phyloP scores from a whole-genome alignment of 2,113 vertebrate species.

The Cephalopholis sonnerati region DNA sequence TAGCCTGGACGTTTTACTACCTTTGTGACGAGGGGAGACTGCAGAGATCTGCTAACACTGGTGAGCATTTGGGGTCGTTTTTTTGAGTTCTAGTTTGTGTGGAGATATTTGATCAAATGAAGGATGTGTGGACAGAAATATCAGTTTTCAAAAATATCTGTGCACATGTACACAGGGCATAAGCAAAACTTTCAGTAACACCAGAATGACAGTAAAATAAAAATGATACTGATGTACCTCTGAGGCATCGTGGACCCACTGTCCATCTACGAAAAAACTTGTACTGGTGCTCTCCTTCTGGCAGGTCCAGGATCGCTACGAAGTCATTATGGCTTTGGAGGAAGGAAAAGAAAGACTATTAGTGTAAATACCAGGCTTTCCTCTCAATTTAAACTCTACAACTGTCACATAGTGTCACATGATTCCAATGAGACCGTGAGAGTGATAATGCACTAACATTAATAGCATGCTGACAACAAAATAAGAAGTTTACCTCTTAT shows the following conservation, averaged over 20 bases:
- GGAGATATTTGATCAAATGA: too few relatives aligned
- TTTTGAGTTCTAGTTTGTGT: too few relatives aligned
- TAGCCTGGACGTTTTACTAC: too few relatives aligned
- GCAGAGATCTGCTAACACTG: too few relatives aligned
- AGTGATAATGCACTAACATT: not conserved
- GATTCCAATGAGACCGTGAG: not conserved
- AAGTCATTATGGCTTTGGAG: conserved; percentile 95
- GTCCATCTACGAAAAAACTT: conserved; percentile 99
- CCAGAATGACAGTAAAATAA: not conserved
- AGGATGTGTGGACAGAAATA: too few relatives aligned
- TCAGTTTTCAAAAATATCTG: too few relatives aligned
- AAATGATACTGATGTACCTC: conserved; percentile 87
- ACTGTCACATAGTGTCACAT: not conserved
- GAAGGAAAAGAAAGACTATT: conserved; percentile 1
- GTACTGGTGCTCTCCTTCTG: conserved; percentile 98
- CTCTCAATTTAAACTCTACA: not conserved
- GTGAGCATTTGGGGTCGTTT: too few relatives aligned
- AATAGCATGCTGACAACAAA: not conserved
- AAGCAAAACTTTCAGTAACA: not conserved
- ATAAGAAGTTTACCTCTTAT: conserved; percentile 89
- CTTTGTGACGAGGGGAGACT: too few relatives aligned
- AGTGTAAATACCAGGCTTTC: not conserved
- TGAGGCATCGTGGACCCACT: conserved; percentile 96
- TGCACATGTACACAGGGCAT: too few relatives aligned
- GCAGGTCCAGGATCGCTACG: conserved; percentile 96